Percentiles rank a stretch among this genome's conserved stretches.
Evolutionary conservation across 2,113 vertebrate genomes (phyloP).

Genomic region (Sisor rabdophorus): DNA sequence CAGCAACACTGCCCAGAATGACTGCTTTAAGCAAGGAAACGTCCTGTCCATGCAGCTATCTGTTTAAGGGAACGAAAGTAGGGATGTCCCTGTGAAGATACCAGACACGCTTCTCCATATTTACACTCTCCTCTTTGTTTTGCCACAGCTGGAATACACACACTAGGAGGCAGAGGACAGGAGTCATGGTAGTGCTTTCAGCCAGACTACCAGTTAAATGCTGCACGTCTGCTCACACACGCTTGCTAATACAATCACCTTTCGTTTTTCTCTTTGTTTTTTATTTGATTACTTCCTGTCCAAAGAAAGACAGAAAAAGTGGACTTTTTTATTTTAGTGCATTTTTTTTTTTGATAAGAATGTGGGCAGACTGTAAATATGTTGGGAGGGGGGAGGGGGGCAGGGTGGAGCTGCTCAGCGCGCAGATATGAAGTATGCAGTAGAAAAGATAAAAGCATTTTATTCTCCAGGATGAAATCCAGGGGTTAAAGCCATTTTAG

Average conservation of each 20-base stretch:
- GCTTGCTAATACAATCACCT: background rate
- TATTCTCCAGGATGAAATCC: constrained; percentile 6
- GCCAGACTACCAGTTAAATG: background rate
- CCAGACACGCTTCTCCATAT: constrained; percentile 2
- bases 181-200: background rate
- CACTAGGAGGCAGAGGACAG: background rate
- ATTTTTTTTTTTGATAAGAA: background rate
- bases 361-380: constrained; percentile 12
- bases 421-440: constrained; percentile 49
- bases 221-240: constrained; percentile 1
- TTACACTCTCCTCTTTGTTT: background rate
- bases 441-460: constrained; percentile 35
- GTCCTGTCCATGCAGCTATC: background rate
- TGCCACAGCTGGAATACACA: constrained; percentile 21
- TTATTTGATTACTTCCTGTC: constrained; percentile 13
- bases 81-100: constrained; percentile 16
- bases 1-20: constrained; percentile 59
- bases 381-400: background rate
- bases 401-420: constrained; percentile 20
- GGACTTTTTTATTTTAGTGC: constrained; percentile 16
- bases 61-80: background rate
- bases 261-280: background rate
- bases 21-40: constrained; percentile 38
- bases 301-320: constrained; percentile 2
- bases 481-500: constrained; percentile 25